Conservation (phyloP, 2,113 vertebrate genomes). For the Pseudopipra pipra region DNA sequence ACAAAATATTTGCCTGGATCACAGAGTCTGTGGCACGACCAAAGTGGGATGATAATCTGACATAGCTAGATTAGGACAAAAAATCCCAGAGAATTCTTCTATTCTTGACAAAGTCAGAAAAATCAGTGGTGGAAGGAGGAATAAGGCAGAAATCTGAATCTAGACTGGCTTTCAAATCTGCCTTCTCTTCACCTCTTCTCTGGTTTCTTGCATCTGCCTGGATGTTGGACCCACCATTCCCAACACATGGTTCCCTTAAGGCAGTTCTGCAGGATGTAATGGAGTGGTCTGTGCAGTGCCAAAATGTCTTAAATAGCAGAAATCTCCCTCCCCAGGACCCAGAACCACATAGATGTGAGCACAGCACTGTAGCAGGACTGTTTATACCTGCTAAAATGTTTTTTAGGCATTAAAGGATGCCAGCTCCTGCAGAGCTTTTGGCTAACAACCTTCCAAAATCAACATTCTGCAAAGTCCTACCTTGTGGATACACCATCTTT, state of each 20-base stretch:
- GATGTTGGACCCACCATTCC: background rate
- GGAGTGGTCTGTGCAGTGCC: background rate
- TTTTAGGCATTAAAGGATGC: background rate
- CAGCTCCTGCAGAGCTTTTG: background rate
- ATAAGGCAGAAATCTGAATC: background rate
- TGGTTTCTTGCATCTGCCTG: background rate
- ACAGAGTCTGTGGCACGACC: background rate
- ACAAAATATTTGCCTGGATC: background rate
- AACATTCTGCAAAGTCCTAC: background rate
- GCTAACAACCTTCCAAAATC: background rate
- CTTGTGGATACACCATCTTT: background rate
- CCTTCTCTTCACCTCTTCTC: background rate
- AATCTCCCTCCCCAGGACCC: background rate
- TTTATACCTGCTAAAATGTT: background rate
- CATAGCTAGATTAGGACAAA: background rate
- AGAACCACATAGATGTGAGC: background rate
- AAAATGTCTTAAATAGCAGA: background rate
- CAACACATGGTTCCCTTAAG: accelerated
- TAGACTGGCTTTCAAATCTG: background rate
- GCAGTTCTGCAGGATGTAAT: background rate
- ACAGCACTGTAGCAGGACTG: background rate
- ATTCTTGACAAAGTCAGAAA: background rate
- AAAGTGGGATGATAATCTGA: background rate
- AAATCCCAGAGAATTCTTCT: background rate
- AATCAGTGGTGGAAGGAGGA: background rate